Evolutionary conservation across 1,140 invertebrate genomes (phyloP).

Genomic region (Solenopsis invicta): DNA sequence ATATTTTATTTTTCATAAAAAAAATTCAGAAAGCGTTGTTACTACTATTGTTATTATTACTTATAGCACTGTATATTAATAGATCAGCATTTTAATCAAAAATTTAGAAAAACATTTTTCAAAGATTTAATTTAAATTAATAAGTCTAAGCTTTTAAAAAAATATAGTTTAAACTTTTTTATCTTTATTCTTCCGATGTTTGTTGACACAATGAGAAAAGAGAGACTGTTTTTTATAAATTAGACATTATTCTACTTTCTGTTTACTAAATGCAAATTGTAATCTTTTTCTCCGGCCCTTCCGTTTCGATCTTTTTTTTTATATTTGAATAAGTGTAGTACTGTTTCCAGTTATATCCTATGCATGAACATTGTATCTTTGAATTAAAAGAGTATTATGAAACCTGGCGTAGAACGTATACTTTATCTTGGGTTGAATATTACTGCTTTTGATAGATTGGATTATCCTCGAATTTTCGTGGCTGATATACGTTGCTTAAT

Average conservation of each 20-base stretch:
- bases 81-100: not conserved
- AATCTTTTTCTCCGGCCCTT: not conserved
- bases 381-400: not conserved
- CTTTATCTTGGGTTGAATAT: not conserved
- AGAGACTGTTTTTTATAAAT: not conserved
- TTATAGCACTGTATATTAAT: not conserved
- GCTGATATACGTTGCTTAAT: constrained; percentile 22
- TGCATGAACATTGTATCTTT: not conserved
- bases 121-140: constrained; percentile 26
- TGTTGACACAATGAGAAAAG: not conserved
- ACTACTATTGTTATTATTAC: not conserved
- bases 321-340: constrained; percentile 10
- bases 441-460: constrained; percentile 10
- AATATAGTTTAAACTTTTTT: not conserved
- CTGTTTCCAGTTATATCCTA: not conserved
- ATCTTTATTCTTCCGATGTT: not conserved
- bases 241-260: not conserved
- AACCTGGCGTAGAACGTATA: not conserved
- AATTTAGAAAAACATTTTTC: not conserved
- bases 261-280: constrained; percentile 1
- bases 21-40: not conserved
- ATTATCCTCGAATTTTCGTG: constrained; percentile 44
- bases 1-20: not conserved
- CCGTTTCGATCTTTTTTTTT: not conserved
- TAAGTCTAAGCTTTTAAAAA: not conserved